Evolutionary conservation across 2,797 vertebrate species (phyloP), one percentile per base, ranked within the genome.

Genomic region (Spinus olivaceus): DNA sequence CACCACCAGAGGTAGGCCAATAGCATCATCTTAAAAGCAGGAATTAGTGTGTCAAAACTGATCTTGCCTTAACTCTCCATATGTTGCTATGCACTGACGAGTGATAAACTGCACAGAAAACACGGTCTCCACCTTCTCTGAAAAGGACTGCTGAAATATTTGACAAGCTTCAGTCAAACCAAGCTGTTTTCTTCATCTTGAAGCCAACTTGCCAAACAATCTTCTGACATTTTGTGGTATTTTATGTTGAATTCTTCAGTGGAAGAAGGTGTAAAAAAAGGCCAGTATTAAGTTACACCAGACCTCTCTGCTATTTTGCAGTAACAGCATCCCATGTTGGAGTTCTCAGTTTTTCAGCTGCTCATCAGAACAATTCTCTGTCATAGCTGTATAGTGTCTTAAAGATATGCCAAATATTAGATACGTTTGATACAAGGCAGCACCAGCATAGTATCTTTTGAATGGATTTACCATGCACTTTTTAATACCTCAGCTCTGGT

Each of bases 161-260:
- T 95, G 86, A 90, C 63, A 86, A 84, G 25, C 41, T 95, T 90
- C 80, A 70, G 63, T 95, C 82, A 94, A 90, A 90, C n/a, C 77
- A 90, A 94, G 47, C 63, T 95, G 79, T 60, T 83, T 56, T 71
- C 59, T 76, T 69, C 28, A 51, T 81, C 71, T 81, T 88, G 47
- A 63, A 92, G 90, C 82, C 79, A 96, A 70, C 35, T 79, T 63
- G 66, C 44, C 59, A 86, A 88, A 56, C 10, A 88, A 64, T 86
- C 51, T 94, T 92, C 81, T 57, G 87, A 69, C 70, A 76, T 15
- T 71, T 37, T 11, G 8, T 81, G 56, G 50, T 86, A 69, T 90
- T 72, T 91, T 90, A 23, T 56, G 37, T 81, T 83, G 77, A 49
- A 74, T 81, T 81, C 44, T 74, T 86, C 76, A 59, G 42, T 25